Base-by-base conservation (phyloP, 2,797 vertebrate species). In the Acrossocheilus fasciatus region DNA sequence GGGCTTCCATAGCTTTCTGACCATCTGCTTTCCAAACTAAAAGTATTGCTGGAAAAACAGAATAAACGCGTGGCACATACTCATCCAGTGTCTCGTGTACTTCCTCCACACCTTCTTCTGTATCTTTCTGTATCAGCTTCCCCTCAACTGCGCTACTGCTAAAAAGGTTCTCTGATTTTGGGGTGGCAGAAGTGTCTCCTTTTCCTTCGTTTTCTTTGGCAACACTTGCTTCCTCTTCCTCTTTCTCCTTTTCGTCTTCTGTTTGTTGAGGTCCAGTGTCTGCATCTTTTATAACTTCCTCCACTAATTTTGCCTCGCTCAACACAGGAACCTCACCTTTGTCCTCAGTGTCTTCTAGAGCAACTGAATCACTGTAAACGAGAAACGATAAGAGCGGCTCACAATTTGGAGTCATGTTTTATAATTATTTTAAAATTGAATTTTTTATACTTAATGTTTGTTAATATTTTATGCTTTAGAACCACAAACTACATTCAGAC, bases 1-100 rank as follows among this genome's bases (percentile, higher is more conserved):
- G 30, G 30, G 30, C 30, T 30, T 30, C 30, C 30, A 30, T 30
- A 30, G 6, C 50, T 77, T 54, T 34, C 15, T 77, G 34, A 77
- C 18, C 34, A 76, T 54, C 36, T 62, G 41, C 41, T 30, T 47
- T 80, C 34, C 64, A 69, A 70, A 79, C 2, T 62, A 64, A 64
- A 45, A 10, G 4, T 36, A 82, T 9, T 15, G 45, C 23, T 54
- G 47, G 64, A 54, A 82, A 82, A 47, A 39, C 36, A 36, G 57
- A 68, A n/a, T 73, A 11, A 68, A 72, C 11, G 17, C 62, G 8
- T 70, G 81, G 26, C 0, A 88, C 93, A 83, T 85, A 95, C 95
- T 94, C 94, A 89, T 89, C 89, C 1, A 73, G 50, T 23, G 74
- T 66, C 23, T 87, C 86, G 45, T 45, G 47, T 0, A 88, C 85